phyloP scores from a whole-genome alignment of 1,140 invertebrate genomes.

The Drosophila leontia region DNA sequence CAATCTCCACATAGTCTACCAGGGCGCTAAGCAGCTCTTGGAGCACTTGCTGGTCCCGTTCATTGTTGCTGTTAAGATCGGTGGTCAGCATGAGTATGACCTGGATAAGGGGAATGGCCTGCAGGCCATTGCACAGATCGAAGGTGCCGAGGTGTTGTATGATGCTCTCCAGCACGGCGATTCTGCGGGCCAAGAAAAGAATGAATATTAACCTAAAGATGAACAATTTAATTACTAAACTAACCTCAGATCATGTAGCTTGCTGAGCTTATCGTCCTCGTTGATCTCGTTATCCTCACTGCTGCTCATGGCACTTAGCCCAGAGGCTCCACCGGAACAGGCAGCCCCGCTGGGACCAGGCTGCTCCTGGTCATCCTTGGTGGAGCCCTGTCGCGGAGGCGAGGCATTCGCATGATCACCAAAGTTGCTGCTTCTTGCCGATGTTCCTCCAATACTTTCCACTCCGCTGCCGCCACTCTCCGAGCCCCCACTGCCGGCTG shows the following conservation, averaged over 20 bases:
- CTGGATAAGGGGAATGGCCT: slow-evolving; percentile 96
- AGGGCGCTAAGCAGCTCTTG: slow-evolving; percentile 91
- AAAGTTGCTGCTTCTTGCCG: slow-evolving; percentile 95
- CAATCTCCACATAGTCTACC: slow-evolving; percentile 92
- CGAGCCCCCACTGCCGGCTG: slow-evolving; percentile 89
- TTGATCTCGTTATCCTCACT: slow-evolving; percentile 82
- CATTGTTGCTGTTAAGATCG: slow-evolving; percentile 94
- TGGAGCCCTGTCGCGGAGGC: slow-evolving; percentile 71
- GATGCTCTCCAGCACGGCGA: slow-evolving; percentile 80
- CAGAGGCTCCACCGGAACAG: slow-evolving; percentile 23
- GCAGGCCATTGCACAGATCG: slow-evolving; percentile 87
- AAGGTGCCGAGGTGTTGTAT: slow-evolving; percentile 83
- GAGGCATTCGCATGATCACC: slow-evolving; percentile 86
- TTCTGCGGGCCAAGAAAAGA: slow-evolving; percentile 27
- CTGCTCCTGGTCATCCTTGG: slow-evolving; percentile 55
- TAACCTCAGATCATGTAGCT: slow-evolving; percentile 88
- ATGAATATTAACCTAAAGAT: background rate
- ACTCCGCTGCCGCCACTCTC: slow-evolving; percentile 95
- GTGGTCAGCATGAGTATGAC: slow-evolving; percentile 95
- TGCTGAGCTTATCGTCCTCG: slow-evolving; percentile 86
- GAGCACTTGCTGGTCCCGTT: slow-evolving; percentile 91
- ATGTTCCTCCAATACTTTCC: slow-evolving; percentile 96
- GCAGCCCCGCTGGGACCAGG: slow-evolving; percentile 69
- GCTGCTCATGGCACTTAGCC: slow-evolving; percentile 72
- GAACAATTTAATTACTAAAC: background rate